Evolutionary conservation across 2,888 invertebrate genomes (phyloP).

Genomic region (Drosophila engyochracea): DNA sequence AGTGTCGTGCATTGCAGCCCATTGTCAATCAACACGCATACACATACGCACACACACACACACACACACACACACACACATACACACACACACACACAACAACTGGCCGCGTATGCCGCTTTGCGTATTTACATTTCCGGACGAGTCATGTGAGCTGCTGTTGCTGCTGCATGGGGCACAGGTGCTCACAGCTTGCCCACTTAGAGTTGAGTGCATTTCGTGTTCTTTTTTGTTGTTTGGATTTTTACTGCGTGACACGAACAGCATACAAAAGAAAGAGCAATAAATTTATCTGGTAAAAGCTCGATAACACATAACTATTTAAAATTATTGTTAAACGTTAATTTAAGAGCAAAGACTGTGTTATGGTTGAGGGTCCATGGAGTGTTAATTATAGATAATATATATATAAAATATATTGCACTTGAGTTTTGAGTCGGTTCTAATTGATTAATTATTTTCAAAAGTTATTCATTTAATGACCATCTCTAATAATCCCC

Average conservation of each 20-base stretch:
- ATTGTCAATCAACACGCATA: conserved; percentile 62
- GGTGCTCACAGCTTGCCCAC: conserved; percentile 33
- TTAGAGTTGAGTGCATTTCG: conserved; percentile 8
- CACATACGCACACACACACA: conserved; percentile 18
- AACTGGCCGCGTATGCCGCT: conserved; percentile 31
- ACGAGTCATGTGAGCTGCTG: conserved; percentile 52
- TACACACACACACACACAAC: neutral
- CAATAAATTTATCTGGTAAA: neutral
- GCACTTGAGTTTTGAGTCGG: neutral
- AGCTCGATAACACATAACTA: neutral
- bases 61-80: neutral
- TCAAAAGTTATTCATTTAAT: neutral
- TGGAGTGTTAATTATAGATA: neutral
- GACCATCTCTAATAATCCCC: neutral
- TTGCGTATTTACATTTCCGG: conserved; percentile 60
- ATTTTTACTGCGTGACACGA: conserved; percentile 27
- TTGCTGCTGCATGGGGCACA: conserved; percentile 20
- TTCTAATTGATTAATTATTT: neutral
- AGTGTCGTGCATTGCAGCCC: conserved; percentile 45
- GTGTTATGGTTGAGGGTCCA: neutral
- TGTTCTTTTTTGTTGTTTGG: neutral
- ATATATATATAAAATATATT: neutral
- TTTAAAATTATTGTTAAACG: neutral
- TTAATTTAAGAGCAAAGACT: neutral
- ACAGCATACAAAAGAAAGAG: neutral